Base-by-base conservation (phyloP, 2,797 vertebrate species). In the Mormyrops boulengeri region DNA sequence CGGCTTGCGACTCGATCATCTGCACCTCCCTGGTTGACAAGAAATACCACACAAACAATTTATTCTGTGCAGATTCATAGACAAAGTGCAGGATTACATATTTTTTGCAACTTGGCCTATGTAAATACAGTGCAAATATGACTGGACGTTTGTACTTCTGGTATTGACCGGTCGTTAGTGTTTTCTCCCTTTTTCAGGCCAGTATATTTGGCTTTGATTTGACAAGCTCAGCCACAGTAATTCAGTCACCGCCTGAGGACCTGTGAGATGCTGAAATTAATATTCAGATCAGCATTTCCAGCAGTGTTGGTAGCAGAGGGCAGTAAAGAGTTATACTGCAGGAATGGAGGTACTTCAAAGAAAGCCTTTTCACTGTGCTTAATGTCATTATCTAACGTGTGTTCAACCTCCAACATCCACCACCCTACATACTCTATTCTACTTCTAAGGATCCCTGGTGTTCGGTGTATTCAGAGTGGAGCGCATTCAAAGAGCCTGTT, bases 1-100 rank as follows among this genome's bases (percentile, higher is more conserved):
- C 97, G 5, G 97, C 97, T 94, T 99, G 98, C 92, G 97, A 97
- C 92, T 99, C 99, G 95, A 98, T 97, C 0, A 97, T 98, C 94
- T 99, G 99, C 92, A 99, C 96, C 94, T 99, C 99, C 94, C 99
- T 99, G 90, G 14, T 87, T 73, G 90, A 3, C 11, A 11, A 52
- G 88, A 90, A 19, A 90, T 0, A 49, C n/a, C 0, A 90, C 8
- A 3, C 9, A 38, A 47, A 47, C 7, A 0, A 19, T n/a, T 47
- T n/a, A 82, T 82, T 47, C 8, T 44, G 41, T 47, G 77, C 2
- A 47, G 77, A 47, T 82, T 47, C 77, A 44, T 47, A 82, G 77
- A 47, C 77, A n/a, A 47, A 11, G 77, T 82, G 41, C 38, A 82
- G 69, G 30, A 38, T 17, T 6, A 38, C 69, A 73, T 17, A 38